These are phyloP conservation scores for Sinocyclocheilus rhinocerous DNA, from an alignment of 2,113 vertebrate species.

Conservation along the genomic window DNA sequence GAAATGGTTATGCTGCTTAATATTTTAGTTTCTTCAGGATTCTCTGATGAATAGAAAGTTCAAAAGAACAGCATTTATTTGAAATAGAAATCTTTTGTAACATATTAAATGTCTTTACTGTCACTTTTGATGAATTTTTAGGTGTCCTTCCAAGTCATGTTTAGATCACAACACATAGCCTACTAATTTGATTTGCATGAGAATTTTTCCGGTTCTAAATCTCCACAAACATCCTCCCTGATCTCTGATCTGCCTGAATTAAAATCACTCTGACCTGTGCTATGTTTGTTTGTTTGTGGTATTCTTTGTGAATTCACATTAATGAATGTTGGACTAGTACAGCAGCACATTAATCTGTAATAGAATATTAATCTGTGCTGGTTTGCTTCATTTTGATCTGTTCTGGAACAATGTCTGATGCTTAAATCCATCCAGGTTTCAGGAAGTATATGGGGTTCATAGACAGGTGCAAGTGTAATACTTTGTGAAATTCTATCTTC, in stretches of 20 bases:
- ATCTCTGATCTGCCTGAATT: neutral
- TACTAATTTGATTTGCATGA: neutral
- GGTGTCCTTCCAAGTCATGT: neutral
- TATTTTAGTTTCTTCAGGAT: too few relatives aligned
- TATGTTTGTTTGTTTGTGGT: neutral
- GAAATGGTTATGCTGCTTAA: too few relatives aligned
- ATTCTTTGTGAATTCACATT: too few relatives aligned
- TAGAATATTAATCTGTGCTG: neutral
- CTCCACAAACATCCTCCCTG: neutral
- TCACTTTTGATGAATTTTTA: too few relatives aligned
- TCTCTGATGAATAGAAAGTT: too few relatives aligned
- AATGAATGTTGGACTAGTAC: neutral
- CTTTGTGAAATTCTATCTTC: slow-evolving; percentile 58
- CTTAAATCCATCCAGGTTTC: neutral
- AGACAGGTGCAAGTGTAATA: neutral
- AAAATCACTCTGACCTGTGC: neutral
- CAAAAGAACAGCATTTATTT: too few relatives aligned
- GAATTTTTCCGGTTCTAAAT: neutral
- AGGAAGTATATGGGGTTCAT: neutral
- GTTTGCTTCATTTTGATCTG: neutral
- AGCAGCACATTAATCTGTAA: neutral
- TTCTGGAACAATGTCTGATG: neutral
- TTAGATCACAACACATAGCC: neutral
- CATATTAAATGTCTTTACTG: too few relatives aligned
- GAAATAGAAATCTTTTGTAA: too few relatives aligned